Evolutionary conservation across 2,888 invertebrate species (phyloP), one percentile per base, ranked within the genome.

Genomic region (Psylliodes chrysocephalus): DNA sequence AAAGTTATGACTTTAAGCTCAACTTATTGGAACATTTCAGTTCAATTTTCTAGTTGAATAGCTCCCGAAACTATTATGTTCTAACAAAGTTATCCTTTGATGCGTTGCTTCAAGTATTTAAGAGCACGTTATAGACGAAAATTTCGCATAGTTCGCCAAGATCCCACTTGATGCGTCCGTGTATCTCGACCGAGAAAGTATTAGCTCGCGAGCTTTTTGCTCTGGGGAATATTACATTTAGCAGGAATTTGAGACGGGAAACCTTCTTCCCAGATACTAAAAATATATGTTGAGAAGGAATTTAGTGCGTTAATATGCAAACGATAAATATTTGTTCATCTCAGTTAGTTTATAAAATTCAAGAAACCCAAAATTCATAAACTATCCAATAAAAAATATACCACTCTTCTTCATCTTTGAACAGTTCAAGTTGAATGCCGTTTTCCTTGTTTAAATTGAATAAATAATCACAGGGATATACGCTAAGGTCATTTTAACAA

Each of bases 61-160:
- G 66, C 57, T 55, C 54, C 51, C 60, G 63, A 64, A 69, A 66
- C 63, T 60, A 64, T 68, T 66, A 68, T 61, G 62, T 64, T 64
- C 62, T 57, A 66, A 66, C 68, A 59, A 67, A 68, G 68, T 66
- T 60, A 64, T 63, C 68, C 68, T 66, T 64, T 68, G 68, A 59
- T 47, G 42, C 30, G 10, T 51, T 40, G 49, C 59, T 59, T 51
- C 49, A 51, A 59, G 49, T 59, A 59, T 51, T 59, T 51, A 59
- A 59, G 49, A 40, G 47, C 57, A 47, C 44, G 44, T 56, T n/a
- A 44, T 28, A 56, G 18, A 46, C 33, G 49, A 25, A 59, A 49
- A 44, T 59, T 59, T 46, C 15, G 25, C 40, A 59, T 49, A 49
- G 51, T 49, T 59, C 17, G 40, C 47, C 17, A 17, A 59, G 59